Evolutionary conservation across 1,140 invertebrate genomes (phyloP).

Genomic region (Harpegnathos saltator): DNA sequence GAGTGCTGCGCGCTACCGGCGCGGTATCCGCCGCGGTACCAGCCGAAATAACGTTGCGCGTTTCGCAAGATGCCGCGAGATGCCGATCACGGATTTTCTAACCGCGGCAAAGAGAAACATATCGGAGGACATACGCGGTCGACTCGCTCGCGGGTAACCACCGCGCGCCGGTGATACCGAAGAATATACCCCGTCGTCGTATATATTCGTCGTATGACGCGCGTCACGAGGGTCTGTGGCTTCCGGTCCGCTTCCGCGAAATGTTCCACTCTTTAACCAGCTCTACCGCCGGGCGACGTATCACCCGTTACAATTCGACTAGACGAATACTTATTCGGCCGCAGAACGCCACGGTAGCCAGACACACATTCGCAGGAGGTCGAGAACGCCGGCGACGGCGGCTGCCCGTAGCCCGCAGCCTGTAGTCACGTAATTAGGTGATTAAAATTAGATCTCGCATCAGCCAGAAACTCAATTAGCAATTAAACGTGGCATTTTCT

Average conservation of each 20-base stretch:
- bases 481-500: constrained; percentile 89
- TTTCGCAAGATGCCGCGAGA: too few relatives aligned
- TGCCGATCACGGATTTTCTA: too few relatives aligned
- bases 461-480: constrained; percentile 88
- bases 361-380: constrained; percentile 77
- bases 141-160: too few relatives aligned
- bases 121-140: too few relatives aligned
- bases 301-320: constrained; percentile 77
- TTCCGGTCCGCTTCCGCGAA: constrained; percentile 65
- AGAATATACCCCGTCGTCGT: constrained; percentile 26
- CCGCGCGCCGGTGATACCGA: too few relatives aligned
- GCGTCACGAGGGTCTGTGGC: constrained; percentile 25
- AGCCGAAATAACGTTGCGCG: too few relatives aligned
- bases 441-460: constrained; percentile 89
- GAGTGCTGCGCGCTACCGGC: too few relatives aligned
- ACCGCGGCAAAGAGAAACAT: too few relatives aligned
- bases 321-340: constrained; percentile 74
- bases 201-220: constrained; percentile 16
- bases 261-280: constrained; percentile 72
- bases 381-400: constrained; percentile 65
- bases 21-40: too few relatives aligned
- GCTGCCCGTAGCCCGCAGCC: constrained; percentile 83
- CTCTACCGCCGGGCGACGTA: constrained; percentile 66
- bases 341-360: constrained; percentile 67
- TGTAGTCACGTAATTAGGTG: constrained; percentile 88